Conservation (phyloP, 2,113 vertebrate species). For the Forbesichthys agassizii region DNA sequence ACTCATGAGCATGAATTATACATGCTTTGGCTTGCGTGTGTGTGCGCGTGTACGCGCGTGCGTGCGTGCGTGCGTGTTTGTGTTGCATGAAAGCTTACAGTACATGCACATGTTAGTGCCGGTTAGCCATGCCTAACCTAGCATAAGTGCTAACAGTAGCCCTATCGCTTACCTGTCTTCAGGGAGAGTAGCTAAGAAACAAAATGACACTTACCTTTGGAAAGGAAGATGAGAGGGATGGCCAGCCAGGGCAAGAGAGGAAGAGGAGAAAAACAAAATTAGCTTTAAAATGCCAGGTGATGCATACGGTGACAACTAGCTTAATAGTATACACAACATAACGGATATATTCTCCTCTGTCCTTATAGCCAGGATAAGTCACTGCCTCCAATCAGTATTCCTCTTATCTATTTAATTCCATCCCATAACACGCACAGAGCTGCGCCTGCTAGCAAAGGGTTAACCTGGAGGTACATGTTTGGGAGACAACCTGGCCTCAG, state of each 20-base stretch:
- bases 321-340: no score
- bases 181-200: background rate
- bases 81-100: slow-evolving; percentile 22
- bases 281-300: no score
- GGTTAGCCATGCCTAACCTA: slow-evolving; percentile 38
- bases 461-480: slow-evolving; percentile 89
- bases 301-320: no score
- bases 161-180: slow-evolving; percentile 31
- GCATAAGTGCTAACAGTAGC: slow-evolving; percentile 25
- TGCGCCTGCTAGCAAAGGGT: slow-evolving; percentile 76
- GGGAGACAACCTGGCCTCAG: slow-evolving; percentile 92
- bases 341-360: no score
- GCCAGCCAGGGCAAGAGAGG: slow-evolving; percentile 38
- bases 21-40: slow-evolving; percentile 43
- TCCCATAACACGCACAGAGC: background rate
- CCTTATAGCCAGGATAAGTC: no score
- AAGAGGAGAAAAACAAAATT: slow-evolving; percentile 8
- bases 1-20: slow-evolving; percentile 43
- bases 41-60: slow-evolving; percentile 26
- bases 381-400: no score
- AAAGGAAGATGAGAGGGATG: slow-evolving; percentile 1
- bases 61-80: slow-evolving; percentile 25
- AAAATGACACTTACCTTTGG: slow-evolving; percentile 61
- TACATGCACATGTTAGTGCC: slow-evolving; percentile 16
- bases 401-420: background rate